phyloP scores from a whole-genome alignment of 2,797 vertebrate species.

The Liasis olivaceus region DNA sequence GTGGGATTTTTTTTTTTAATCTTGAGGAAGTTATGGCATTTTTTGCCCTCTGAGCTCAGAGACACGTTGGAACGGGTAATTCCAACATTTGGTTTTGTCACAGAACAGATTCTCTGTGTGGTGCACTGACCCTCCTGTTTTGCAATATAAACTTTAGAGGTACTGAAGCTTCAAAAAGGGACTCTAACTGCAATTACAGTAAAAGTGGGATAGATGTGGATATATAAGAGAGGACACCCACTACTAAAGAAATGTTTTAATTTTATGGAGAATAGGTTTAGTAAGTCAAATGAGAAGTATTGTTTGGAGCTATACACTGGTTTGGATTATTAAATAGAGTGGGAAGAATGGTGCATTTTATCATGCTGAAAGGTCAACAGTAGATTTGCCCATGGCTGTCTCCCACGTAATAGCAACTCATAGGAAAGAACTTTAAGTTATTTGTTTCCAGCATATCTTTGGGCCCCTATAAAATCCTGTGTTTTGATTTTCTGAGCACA shows the following conservation, averaged over 20 bases:
- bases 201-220: neutral
- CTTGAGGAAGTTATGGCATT: neutral
- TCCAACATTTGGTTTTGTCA: neutral
- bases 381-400: neutral
- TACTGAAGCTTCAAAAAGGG: neutral
- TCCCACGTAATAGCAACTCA: neutral
- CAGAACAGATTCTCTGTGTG: neutral
- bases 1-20: neutral
- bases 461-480: neutral
- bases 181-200: neutral
- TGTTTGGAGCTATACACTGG: neutral
- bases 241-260: neutral
- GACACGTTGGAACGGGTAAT: neutral
- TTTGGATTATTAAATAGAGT: neutral
- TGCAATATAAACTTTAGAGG: neutral
- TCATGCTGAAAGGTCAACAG: neutral
- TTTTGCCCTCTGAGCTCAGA: neutral
- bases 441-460: neutral
- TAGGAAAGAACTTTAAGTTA: neutral
- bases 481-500: neutral
- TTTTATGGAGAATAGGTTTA: neutral
- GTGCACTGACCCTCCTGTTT: neutral
- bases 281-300: neutral
- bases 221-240: neutral
- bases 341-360: constrained; percentile 1